phyloP scores from a whole-genome alignment of 2,113 vertebrate genomes.

The Apaloderma vittatum region DNA sequence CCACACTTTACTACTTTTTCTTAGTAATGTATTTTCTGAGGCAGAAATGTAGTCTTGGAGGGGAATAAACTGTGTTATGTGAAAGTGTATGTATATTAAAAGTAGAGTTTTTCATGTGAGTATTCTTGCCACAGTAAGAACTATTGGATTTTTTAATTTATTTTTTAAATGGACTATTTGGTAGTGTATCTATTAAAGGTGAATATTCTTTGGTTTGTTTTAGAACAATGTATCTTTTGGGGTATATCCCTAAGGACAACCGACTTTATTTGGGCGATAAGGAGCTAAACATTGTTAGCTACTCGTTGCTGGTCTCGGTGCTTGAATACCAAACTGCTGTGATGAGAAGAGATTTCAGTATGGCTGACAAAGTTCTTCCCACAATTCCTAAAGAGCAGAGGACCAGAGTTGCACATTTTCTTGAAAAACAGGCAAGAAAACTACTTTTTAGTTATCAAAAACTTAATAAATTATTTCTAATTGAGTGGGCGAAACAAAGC shows the following conservation, averaged over 20 bases:
- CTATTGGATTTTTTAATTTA: neutral
- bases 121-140: rapidly evolving
- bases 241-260: slow-evolving; percentile 99
- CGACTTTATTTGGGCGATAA: slow-evolving; percentile 97
- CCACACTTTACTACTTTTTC: neutral
- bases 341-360: slow-evolving; percentile 96
- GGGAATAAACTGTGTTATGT: neutral
- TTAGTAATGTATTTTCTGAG: neutral
- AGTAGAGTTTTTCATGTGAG: neutral
- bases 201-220: neutral
- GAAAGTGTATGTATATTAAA: neutral
- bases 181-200: neutral
- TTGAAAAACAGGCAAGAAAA: slow-evolving; percentile 93
- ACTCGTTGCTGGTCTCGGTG: slow-evolving; percentile 95
- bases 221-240: slow-evolving; percentile 98
- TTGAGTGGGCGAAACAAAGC: neutral
- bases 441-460: neutral
- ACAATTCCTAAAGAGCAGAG: slow-evolving; percentile 98
- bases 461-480: neutral
- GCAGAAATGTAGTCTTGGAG: neutral
- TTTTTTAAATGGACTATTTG: neutral
- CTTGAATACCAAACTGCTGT: slow-evolving; percentile 98
- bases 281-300: slow-evolving; percentile 97
- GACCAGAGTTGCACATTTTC: slow-evolving; percentile 96
- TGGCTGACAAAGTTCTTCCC: slow-evolving; percentile 98